These are phyloP conservation scores for Oreortyx pictus DNA, from an alignment of 2,797 vertebrate species.

Conservation along the genomic window DNA sequence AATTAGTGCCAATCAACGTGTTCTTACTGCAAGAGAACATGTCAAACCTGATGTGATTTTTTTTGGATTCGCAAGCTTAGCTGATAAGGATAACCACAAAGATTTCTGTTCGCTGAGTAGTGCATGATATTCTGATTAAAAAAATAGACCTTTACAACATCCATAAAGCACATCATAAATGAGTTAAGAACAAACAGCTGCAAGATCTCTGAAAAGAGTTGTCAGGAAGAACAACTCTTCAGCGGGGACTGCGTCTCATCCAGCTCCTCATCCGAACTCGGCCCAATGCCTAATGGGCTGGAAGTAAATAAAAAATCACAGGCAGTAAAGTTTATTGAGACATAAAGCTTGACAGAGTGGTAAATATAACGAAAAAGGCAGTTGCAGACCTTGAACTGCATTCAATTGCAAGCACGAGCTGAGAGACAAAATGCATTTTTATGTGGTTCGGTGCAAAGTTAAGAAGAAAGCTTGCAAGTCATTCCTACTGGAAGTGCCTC, in stretches of 20 bases:
- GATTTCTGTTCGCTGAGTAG: not conserved
- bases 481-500: not conserved
- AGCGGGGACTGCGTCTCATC: not conserved
- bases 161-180: constrained; percentile 1
- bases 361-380: not conserved
- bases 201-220: not conserved
- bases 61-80: not conserved
- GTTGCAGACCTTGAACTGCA: not conserved
- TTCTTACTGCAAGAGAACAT: not conserved
- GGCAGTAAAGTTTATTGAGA: constrained; percentile 35
- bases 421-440: not conserved
- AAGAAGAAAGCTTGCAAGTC: not conserved
- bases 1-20: not conserved
- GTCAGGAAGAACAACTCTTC: not conserved
- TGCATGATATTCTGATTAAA: not conserved
- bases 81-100: not conserved
- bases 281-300: constrained; percentile 23
- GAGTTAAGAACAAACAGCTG: constrained; percentile 8
- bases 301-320: constrained; percentile 48
- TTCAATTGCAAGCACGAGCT: not conserved
- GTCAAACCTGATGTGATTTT: not conserved
- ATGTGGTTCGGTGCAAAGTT: not conserved
- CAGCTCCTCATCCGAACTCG: not conserved
- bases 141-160: not conserved
- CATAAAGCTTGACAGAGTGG: constrained; percentile 11